A percentile compares a stretch with the other conserved stretches of the same genome.
phyloP scores from a whole-genome alignment of 2,797 vertebrate genomes.

The Varecia variegata region DNA sequence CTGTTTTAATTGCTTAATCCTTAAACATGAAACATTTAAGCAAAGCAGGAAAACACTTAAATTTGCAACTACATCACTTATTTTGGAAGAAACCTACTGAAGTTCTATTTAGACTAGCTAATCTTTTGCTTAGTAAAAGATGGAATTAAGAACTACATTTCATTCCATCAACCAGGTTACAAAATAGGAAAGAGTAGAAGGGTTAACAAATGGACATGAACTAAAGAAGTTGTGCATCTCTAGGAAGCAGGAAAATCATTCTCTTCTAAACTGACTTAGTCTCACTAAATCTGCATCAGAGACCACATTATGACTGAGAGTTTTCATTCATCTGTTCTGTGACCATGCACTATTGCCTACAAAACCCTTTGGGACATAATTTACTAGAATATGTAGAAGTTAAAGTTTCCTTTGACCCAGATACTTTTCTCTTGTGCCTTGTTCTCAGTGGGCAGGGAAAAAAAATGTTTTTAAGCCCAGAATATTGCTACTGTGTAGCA shows the following conservation, averaged over 20 bases:
- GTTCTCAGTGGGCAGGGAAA: neutral
- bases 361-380: neutral
- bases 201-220: neutral
- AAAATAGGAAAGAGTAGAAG: neutral
- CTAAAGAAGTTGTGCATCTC: neutral
- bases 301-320: neutral
- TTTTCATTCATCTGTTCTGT: neutral
- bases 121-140: constrained; percentile 25
- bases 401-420: neutral
- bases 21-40: neutral
- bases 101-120: neutral
- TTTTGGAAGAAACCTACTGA: constrained; percentile 2
- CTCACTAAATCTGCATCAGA: neutral
- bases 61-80: neutral
- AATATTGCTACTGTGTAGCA: neutral
- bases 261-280: neutral
- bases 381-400: constrained; percentile 32
- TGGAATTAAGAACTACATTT: neutral
- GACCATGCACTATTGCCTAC: neutral
- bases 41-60: neutral
- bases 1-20: neutral
- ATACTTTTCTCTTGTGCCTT: neutral
- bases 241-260: neutral
- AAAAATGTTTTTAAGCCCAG: neutral
- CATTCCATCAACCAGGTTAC: neutral